A percentile compares a stretch with the other conserved stretches of the same genome.
phyloP scores from a whole-genome alignment of 1,140 invertebrate species.

The Philotrypesis tridentata region DNA sequence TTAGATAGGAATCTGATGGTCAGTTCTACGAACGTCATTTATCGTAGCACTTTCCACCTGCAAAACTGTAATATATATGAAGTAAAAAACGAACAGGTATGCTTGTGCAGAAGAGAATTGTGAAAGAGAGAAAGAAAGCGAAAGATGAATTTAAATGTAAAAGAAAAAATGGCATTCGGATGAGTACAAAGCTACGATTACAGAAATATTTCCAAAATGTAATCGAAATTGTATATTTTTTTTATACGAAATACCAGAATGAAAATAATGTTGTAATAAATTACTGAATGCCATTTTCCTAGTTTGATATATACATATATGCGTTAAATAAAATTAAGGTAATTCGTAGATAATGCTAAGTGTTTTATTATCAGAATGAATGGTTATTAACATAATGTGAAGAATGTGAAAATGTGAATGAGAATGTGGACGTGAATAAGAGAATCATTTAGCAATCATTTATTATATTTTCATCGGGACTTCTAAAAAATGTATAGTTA shows the following conservation, averaged over 20 bases:
- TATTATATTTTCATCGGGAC: constrained; percentile 59
- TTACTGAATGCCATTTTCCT: constrained; percentile 74
- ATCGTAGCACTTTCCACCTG: constrained; percentile 60
- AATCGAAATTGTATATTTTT: constrained; percentile 75
- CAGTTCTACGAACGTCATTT: constrained; percentile 55
- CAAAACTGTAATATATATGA: constrained; percentile 63
- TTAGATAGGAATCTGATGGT: constrained; percentile 66
- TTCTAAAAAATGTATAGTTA: constrained; percentile 63
- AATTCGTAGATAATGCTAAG: constrained; percentile 32
- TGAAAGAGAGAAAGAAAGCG: constrained; percentile 18
- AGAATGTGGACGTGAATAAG: not conserved
- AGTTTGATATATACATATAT: constrained; percentile 58
- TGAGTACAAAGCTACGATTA: constrained; percentile 72
- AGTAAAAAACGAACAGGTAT: not conserved
- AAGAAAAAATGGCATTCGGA: constrained; percentile 73
- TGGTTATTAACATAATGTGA: constrained; percentile 49
- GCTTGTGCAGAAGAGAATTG: not conserved
- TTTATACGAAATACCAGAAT: constrained; percentile 67
- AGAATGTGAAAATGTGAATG: constrained; percentile 48
- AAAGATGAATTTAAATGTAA: constrained; percentile 27
- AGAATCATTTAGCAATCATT: constrained; percentile 45
- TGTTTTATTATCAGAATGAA: constrained; percentile 45
- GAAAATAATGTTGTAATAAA: constrained; percentile 68
- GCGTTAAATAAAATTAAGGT: constrained; percentile 23
- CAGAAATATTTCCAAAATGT: constrained; percentile 68